phyloP scores from a whole-genome alignment of 2,113 vertebrate genomes.

The Macroglossus sobrinus region DNA sequence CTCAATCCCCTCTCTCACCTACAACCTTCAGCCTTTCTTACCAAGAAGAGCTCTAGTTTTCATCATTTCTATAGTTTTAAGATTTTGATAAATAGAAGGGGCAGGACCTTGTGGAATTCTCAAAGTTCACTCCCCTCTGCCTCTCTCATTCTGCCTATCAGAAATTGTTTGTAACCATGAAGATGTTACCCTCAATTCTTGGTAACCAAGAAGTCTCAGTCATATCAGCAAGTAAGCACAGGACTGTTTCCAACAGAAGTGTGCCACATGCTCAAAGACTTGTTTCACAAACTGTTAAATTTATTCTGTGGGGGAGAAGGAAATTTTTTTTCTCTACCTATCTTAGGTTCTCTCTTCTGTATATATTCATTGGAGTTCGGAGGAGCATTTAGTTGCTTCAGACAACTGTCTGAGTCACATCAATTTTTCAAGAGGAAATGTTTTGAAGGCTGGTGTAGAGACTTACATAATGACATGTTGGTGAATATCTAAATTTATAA shows the following conservation, averaged over 20 bases:
- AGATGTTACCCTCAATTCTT: background rate
- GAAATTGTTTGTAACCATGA: background rate
- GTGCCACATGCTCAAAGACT: background rate
- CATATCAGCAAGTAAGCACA: background rate
- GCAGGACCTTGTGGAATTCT: background rate
- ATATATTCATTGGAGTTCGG: background rate
- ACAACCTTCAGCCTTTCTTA: background rate
- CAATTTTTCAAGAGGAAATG: background rate
- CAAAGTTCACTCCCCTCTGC: background rate
- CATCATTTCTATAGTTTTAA: background rate
- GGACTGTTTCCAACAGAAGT: background rate
- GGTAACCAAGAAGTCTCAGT: background rate
- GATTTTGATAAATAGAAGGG: background rate
- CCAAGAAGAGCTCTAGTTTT: background rate
- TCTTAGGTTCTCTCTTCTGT: background rate
- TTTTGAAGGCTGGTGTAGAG: background rate
- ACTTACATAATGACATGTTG: background rate
- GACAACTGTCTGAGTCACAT: background rate
- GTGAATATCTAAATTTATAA: slow-evolving; percentile 32
- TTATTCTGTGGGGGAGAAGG: background rate
- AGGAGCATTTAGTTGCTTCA: slow-evolving; percentile 2
- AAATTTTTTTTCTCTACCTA: background rate
- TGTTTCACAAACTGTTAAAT: background rate
- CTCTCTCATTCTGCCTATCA: background rate
- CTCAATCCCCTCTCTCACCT: background rate